Conservation (phyloP, 2,113 vertebrate species). For the Delphinapterus leucas region DNA sequence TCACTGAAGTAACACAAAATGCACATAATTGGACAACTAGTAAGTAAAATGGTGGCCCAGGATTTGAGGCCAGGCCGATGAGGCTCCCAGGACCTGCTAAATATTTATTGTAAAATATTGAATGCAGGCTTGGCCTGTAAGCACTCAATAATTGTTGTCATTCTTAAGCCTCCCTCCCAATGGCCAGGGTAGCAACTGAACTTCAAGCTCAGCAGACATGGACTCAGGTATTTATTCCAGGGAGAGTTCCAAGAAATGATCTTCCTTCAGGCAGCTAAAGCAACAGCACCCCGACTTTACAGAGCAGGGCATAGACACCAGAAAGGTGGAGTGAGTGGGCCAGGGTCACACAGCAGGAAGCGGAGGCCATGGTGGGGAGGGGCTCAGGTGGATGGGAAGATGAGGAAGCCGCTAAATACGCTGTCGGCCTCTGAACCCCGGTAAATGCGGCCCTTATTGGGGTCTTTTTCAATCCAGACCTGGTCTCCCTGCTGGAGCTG, state of each 20-base stretch:
- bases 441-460: not conserved
- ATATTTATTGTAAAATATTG: fast-evolving
- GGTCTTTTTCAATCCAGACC: conserved; percentile 80
- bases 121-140: fast-evolving
- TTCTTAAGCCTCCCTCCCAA: not conserved
- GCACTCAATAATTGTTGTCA: fast-evolving
- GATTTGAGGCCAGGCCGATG: not conserved
- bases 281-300: not conserved
- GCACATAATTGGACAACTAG: fast-evolving
- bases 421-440: conserved; percentile 69
- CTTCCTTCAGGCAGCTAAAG: not conserved
- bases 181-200: fast-evolving
- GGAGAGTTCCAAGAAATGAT: not conserved
- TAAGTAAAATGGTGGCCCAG: not conserved
- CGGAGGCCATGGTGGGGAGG: not conserved
- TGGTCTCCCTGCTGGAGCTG: conserved; percentile 51
- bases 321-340: not conserved
- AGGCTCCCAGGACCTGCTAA: not conserved
- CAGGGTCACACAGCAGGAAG: not conserved
- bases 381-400: conserved; percentile 78
- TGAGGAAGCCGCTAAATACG: conserved; percentile 89
- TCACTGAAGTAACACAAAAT: fast-evolving
- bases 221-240: conserved; percentile 56
- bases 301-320: not conserved
- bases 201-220: not conserved